These are phyloP conservation scores for Globia sparganii DNA, from an alignment of 2,888 invertebrate genomes.

Conservation along the genomic window DNA sequence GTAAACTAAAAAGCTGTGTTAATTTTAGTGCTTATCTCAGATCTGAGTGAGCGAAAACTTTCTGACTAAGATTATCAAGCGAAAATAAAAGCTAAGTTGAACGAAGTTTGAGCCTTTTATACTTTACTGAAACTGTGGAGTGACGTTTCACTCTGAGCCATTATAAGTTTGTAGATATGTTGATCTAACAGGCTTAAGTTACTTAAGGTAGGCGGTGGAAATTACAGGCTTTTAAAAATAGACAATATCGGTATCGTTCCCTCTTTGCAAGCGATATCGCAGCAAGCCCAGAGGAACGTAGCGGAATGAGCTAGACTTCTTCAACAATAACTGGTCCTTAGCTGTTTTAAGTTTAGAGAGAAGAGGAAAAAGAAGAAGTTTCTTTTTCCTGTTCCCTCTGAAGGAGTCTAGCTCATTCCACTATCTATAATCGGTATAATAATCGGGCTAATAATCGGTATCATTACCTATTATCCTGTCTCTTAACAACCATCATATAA, in stretches of 20 bases:
- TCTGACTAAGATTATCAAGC: conserved; percentile 77
- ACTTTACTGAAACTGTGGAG: conserved; percentile 4
- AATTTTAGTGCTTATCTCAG: conserved; percentile 68
- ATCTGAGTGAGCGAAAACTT: conserved; percentile 71
- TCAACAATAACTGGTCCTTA: neutral
- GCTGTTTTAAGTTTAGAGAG: neutral
- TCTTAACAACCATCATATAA: neutral
- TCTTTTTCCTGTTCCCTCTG: no score
- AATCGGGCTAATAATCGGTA: no score
- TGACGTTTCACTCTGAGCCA: conserved; percentile 13
- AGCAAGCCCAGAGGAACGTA: neutral
- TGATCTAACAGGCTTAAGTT: neutral
- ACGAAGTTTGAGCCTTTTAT: conserved; percentile 37
- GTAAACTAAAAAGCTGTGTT: conserved; percentile 62
- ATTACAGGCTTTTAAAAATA: neutral
- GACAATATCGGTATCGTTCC: neutral
- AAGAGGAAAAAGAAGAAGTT: no score
- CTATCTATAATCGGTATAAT: no score
- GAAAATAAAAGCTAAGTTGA: conserved; percentile 68
- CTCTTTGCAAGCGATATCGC: neutral
- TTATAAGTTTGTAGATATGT: conserved; percentile 17
- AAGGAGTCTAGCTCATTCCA: no score
- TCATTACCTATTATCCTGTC: no score
- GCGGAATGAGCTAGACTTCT: neutral
- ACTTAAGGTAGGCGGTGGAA: neutral